Evolutionary conservation across 2,797 vertebrate genomes (phyloP).

Genomic region (Scolopax rusticola): DNA sequence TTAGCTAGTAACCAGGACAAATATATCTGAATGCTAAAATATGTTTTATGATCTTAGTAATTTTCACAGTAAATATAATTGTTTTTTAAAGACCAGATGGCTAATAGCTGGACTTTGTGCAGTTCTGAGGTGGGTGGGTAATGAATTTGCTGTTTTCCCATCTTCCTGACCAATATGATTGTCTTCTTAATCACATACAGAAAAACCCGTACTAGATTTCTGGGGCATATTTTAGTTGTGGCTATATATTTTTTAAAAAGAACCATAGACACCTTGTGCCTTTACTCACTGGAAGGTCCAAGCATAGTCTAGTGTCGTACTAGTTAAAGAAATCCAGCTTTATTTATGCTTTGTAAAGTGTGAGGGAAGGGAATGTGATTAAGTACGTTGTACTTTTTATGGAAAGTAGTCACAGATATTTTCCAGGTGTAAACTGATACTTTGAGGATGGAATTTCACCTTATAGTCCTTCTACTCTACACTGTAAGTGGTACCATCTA

Average conservation of each 20-base stretch:
- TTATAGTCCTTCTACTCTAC: background rate
- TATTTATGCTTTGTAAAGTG: background rate
- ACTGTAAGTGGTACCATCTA: background rate
- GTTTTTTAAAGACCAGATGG: background rate
- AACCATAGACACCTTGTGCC: background rate
- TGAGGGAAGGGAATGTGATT: background rate
- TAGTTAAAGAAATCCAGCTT: background rate
- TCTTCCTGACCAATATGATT: background rate
- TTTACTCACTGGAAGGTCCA: background rate
- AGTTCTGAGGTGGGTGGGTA: background rate
- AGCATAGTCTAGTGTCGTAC: background rate
- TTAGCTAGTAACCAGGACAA: constrained; percentile 18
- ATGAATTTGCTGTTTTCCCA: background rate
- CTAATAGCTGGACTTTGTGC: background rate
- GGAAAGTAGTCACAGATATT: background rate
- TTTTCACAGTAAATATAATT: background rate
- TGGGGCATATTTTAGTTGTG: background rate
- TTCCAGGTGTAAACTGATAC: background rate
- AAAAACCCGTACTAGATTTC: background rate
- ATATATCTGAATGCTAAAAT: background rate
- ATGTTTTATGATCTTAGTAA: background rate
- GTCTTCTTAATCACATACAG: background rate
- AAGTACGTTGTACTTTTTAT: background rate
- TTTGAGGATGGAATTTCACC: background rate
- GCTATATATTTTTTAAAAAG: background rate